Evolutionary conservation across 2,888 invertebrate species (phyloP).

Genomic region (Ellobium chinense): DNA sequence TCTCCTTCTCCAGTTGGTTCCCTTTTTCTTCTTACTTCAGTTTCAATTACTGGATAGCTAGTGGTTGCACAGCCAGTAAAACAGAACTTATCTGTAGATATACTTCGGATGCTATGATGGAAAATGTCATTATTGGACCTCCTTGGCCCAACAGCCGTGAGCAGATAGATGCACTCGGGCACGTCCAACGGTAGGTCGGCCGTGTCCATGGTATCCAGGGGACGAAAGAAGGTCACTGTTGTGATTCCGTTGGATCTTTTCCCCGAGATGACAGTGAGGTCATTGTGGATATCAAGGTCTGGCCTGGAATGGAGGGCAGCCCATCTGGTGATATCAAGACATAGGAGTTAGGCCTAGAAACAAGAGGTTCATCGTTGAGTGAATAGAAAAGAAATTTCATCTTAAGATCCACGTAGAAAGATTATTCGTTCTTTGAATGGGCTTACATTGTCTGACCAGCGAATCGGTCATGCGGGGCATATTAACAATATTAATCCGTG

Average conservation of each 20-base stretch:
- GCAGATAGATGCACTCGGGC: conserved; percentile 73
- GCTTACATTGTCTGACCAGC: too few species aligned
- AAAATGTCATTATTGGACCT: not conserved
- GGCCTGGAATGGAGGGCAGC: conserved; percentile 34
- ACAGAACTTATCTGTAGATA: not conserved
- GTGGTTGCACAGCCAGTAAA: not conserved
- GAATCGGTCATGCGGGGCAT: too few species aligned
- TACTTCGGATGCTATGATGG: not conserved
- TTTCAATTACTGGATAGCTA: not conserved
- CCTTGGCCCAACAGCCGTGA: conserved; percentile 54
- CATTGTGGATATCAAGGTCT: conserved; percentile 47
- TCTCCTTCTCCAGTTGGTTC: conserved; percentile 45
- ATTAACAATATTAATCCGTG: too few species aligned
- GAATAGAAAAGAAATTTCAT: too few species aligned
- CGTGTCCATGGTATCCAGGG: not conserved
- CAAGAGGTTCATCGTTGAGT: too few species aligned
- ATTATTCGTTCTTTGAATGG: too few species aligned
- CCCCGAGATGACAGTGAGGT: conserved; percentile 43
- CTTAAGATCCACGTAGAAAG: too few species aligned
- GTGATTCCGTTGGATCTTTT: conserved; percentile 46
- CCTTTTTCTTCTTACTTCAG: not conserved
- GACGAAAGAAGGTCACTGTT: not conserved
- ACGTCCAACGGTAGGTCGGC: conserved; percentile 52
- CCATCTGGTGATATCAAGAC: conserved; percentile 6
- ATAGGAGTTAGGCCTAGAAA: too few species aligned